Evolutionary conservation across 1,140 invertebrate species (phyloP).

Genomic region (Hyphantria cunea): DNA sequence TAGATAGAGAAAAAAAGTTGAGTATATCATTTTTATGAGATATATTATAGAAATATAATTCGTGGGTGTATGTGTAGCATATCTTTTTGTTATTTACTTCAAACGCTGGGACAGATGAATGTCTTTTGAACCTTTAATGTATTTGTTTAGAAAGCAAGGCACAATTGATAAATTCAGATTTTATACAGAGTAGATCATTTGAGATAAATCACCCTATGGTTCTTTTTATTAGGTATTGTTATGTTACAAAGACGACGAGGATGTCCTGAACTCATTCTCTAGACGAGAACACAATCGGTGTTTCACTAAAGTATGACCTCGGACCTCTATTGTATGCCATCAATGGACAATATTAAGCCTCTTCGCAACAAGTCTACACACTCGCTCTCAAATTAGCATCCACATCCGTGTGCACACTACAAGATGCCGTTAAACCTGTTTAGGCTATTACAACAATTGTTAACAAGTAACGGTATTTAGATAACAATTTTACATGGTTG

Average conservation of each 20-base stretch:
- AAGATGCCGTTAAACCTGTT: constrained; percentile 43
- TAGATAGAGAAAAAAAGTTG: too few relatives aligned
- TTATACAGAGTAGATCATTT: background rate
- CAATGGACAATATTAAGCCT: constrained; percentile 37
- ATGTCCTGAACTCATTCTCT: constrained; percentile 57
- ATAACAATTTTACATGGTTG: constrained; percentile 9
- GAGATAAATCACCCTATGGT: background rate
- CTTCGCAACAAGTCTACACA: constrained; percentile 34
- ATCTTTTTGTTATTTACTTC: too few relatives aligned
- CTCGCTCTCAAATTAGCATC: constrained; percentile 43
- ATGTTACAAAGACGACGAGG: constrained; percentile 41
- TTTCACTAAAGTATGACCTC: constrained; percentile 51
- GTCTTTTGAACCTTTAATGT: too few relatives aligned
- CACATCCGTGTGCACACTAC: constrained; percentile 40
- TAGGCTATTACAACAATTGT: constrained; percentile 37
- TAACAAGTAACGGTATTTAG: constrained; percentile 41
- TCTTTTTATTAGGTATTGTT: constrained; percentile 21
- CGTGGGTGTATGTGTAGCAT: too few relatives aligned
- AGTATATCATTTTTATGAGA: too few relatives aligned
- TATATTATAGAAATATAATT: too few relatives aligned
- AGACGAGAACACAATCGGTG: constrained; percentile 61
- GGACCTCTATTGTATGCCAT: constrained; percentile 47
- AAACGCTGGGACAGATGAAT: too few relatives aligned
- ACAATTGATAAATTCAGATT: background rate
- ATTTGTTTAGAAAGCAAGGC: too few relatives aligned